Percentiles rank a stretch among this genome's conserved stretches.
Conservation (phyloP, 1,140 invertebrate genomes). For the Leptopilina clavipes region DNA sequence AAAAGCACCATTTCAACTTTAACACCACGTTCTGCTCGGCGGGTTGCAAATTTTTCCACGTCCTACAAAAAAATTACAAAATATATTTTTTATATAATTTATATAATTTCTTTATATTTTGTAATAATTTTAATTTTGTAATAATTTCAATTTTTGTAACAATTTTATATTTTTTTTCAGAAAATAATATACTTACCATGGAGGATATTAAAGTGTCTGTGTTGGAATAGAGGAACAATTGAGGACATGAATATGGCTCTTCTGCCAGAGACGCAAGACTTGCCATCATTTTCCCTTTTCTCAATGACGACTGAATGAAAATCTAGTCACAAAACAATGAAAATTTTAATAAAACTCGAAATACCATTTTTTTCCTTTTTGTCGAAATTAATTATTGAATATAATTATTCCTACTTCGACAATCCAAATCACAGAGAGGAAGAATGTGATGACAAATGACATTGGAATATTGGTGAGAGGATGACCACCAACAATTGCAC, state of each 20-base stretch:
- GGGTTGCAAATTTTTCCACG: conserved; percentile 78
- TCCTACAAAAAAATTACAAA: conserved; percentile 73
- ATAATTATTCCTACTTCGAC: conserved; percentile 71
- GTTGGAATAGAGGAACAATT: conserved; percentile 85
- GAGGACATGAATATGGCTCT: conserved; percentile 77
- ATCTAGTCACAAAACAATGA: conserved; percentile 49
- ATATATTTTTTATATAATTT: not conserved
- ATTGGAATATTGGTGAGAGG: conserved; percentile 75
- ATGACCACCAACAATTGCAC: conserved; percentile 77
- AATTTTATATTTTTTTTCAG: not conserved
- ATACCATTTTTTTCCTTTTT: no score
- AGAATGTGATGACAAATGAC: conserved; percentile 76
- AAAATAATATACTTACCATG: conserved; percentile 64
- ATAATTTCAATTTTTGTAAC: no score
- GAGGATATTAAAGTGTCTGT: conserved; percentile 79
- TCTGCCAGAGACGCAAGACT: conserved; percentile 68
- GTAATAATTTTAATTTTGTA: no score
- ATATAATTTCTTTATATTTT: no score
- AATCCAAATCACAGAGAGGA: conserved; percentile 78
- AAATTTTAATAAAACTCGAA: not conserved
- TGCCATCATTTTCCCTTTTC: conserved; percentile 56
- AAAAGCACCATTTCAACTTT: conserved; percentile 78
- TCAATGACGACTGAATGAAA: conserved; percentile 53
- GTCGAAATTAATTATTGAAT: not conserved
- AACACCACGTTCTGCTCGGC: conserved; percentile 78